Conservation (phyloP, 2,888 invertebrate genomes). For the Syrista parreyssii region DNA sequence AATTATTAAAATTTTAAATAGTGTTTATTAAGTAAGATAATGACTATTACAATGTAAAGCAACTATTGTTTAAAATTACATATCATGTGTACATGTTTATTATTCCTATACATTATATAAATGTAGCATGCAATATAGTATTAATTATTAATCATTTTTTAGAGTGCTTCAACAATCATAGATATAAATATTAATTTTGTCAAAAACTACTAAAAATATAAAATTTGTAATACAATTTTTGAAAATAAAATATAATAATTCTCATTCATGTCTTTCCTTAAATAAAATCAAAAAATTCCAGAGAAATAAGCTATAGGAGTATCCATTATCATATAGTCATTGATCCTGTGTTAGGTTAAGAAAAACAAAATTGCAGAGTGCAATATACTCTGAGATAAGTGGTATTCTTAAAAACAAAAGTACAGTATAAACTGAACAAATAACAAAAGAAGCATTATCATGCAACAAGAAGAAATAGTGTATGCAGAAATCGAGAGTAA, state of each 20-base stretch:
- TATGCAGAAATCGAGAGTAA: background rate
- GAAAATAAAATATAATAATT: background rate
- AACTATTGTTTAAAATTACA: background rate
- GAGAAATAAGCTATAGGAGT: background rate
- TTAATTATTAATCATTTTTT: background rate
- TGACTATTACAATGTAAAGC: background rate
- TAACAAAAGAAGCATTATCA: background rate
- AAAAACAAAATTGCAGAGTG: slow-evolving; percentile 18
- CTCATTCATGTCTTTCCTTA: background rate
- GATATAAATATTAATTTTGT: background rate
- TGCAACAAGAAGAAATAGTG: background rate
- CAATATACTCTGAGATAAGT: background rate
- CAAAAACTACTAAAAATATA: background rate
- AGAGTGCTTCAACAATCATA: background rate
- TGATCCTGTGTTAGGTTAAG: slow-evolving; percentile 28
- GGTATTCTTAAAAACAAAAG: background rate
- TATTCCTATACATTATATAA: background rate
- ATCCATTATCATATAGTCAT: slow-evolving; percentile 11
- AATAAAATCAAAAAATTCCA: background rate
- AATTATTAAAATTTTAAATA: background rate
- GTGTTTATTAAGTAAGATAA: background rate
- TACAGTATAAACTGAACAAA: background rate
- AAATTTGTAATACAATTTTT: background rate
- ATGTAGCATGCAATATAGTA: background rate
- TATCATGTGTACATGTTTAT: background rate